These are phyloP conservation scores for Huso huso DNA, from an alignment of 2,797 vertebrate species.

Conservation along the genomic window DNA sequence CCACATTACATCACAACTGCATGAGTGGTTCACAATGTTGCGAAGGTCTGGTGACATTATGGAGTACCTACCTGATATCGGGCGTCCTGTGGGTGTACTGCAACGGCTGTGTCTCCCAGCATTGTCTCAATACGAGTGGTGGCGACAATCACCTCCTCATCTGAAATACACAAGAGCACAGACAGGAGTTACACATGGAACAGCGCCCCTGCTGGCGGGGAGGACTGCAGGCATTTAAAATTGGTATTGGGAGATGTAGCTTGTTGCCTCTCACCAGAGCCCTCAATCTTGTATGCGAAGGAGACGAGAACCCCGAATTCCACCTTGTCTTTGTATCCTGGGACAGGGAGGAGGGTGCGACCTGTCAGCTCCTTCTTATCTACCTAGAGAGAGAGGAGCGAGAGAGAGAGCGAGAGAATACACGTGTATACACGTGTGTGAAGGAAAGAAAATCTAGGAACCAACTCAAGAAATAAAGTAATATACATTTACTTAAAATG, in stretches of 20 bases:
- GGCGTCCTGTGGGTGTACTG: conserved; percentile 74
- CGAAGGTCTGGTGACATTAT: neutral
- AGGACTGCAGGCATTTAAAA: neutral
- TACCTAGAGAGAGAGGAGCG: conserved; percentile 61
- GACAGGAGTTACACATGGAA: neutral
- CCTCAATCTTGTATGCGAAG: conserved; percentile 78
- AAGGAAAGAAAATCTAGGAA: too few species aligned
- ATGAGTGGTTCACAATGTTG: too few species aligned
- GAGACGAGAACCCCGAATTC: conserved; percentile 86
- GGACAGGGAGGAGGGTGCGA: conserved; percentile 78
- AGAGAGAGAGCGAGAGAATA: too few species aligned
- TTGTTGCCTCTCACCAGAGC: conserved; percentile 54
- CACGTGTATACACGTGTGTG: too few species aligned
- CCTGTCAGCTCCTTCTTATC: conserved; percentile 82
- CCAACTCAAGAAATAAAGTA: too few species aligned
- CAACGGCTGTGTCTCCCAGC: conserved; percentile 80
- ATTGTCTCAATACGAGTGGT: conserved; percentile 90
- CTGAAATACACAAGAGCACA: conserved; percentile 33
- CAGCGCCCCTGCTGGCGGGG: neutral
- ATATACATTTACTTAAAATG: too few species aligned
- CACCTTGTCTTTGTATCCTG: conserved; percentile 83
- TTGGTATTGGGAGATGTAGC: too few species aligned
- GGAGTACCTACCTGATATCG: conserved; percentile 64
- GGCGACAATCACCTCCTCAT: conserved; percentile 80
- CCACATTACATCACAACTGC: too few species aligned